A percentile compares a stretch with the other conserved stretches of the same genome.
These are phyloP conservation scores for Palythoa grandis DNA, from an alignment of 92 coral and sea anemone species.

Conservation along the genomic window DNA sequence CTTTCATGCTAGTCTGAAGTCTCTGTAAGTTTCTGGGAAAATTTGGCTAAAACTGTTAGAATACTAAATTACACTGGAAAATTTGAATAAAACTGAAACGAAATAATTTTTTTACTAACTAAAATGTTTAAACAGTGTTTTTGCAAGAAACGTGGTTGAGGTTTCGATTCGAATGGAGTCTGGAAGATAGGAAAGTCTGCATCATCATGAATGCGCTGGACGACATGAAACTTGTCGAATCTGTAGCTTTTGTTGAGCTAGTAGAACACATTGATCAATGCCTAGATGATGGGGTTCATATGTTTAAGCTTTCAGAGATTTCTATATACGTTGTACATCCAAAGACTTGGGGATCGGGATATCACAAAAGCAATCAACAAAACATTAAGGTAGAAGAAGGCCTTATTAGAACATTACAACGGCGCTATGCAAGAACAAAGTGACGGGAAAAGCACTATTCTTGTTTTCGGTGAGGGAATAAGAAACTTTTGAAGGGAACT, in stretches of 20 bases:
- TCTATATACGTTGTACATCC: constrained; percentile 21
- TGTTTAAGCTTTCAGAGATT: constrained; percentile 48
- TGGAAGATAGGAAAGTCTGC: not conserved
- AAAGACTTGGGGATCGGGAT: constrained; percentile 46
- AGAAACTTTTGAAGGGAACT: constrained; percentile 35
- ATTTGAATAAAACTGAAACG: not conserved
- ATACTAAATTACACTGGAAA: no score
- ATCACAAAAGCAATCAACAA: constrained; percentile 43
- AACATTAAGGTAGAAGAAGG: constrained; percentile 42
- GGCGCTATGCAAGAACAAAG: constrained; percentile 27
- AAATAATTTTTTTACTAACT: not conserved
- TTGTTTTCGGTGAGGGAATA: constrained; percentile 44
- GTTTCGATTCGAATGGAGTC: not conserved
- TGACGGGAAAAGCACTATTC: constrained; percentile 34
- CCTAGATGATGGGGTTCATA: constrained; percentile 32
- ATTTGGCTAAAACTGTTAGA: not conserved
- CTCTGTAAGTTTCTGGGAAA: constrained; percentile 7
- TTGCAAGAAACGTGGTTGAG: not conserved
- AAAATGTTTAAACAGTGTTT: not conserved
- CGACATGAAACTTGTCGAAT: constrained; percentile 48
- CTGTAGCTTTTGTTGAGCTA: constrained; percentile 70
- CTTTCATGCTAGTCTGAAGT: not conserved
- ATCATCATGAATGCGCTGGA: not conserved
- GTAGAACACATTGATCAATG: constrained; percentile 49
- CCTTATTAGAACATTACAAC: constrained; percentile 37